These are phyloP conservation scores for Gila orcuttii DNA, from an alignment of 2,113 vertebrate genomes.

Conservation along the genomic window DNA sequence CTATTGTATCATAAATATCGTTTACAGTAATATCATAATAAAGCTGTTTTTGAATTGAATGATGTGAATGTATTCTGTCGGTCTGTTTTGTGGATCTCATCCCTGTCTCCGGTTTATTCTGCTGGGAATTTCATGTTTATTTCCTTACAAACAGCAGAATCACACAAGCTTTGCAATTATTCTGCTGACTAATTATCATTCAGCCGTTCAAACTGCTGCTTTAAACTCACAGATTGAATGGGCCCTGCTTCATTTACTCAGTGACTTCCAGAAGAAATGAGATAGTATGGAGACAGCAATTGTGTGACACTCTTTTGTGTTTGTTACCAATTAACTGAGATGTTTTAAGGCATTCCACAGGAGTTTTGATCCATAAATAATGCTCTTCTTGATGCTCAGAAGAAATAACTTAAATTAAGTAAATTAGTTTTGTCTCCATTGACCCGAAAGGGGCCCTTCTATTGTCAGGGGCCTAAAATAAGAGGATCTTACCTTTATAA, in stretches of 20 bases:
- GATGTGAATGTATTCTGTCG: background rate
- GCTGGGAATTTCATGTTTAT: no score
- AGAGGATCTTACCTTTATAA: background rate
- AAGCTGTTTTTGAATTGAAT: background rate
- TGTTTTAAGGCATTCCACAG: background rate
- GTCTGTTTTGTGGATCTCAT: background rate
- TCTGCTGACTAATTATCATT: background rate
- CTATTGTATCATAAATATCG: background rate
- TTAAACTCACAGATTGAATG: no score
- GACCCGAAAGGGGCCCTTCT: background rate
- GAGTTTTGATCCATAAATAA: background rate
- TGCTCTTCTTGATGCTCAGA: background rate
- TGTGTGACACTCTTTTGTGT: background rate
- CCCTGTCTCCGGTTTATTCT: background rate
- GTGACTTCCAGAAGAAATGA: no score
- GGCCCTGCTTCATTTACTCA: no score
- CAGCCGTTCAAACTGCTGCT: no score
- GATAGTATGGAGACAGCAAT: no score
- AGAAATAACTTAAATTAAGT: background rate
- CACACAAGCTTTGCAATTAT: background rate
- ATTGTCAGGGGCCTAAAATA: background rate
- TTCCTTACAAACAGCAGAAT: background rate
- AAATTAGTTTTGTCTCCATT: constrained; percentile 19
- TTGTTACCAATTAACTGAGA: background rate
- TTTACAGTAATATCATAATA: background rate